Evolutionary conservation across 2,113 vertebrate species (phyloP).

Genomic region (Pseudopodoces humilis): DNA sequence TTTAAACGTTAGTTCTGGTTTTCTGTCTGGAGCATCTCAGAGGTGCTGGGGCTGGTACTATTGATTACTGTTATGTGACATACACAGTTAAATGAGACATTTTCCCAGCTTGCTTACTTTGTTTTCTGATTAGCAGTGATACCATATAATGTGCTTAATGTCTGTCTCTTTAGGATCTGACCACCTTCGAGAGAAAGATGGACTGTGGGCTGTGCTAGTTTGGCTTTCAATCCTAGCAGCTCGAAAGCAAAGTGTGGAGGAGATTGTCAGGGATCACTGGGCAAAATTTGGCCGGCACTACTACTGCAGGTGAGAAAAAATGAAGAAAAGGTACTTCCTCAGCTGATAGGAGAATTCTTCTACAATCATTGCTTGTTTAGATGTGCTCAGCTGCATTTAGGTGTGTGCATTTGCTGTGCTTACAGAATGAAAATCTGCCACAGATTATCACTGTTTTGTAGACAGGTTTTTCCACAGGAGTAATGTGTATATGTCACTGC

Average conservation of each 20-base stretch:
- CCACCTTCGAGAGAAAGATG: slow-evolving; percentile 96
- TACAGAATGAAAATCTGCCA: not conserved
- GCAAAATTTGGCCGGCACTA: slow-evolving; percentile 93
- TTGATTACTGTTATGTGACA: not conserved
- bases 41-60: not conserved
- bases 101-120: not conserved
- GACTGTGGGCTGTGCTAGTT: slow-evolving; percentile 93
- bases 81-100: not conserved
- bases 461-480: not conserved
- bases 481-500: not conserved
- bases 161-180: slow-evolving; percentile 85
- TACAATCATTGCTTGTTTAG: not conserved
- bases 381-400: not conserved
- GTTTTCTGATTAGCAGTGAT: not conserved
- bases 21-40: accelerated
- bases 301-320: slow-evolving; percentile 88
- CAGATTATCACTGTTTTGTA: not conserved
- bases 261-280: slow-evolving; percentile 95
- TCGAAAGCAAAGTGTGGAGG: slow-evolving; percentile 90
- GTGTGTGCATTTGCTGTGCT: not conserved
- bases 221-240: slow-evolving; percentile 94
- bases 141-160: not conserved
- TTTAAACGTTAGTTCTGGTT: not conserved
- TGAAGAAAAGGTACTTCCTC: not conserved
- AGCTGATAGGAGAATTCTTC: not conserved